A percentile compares a stretch with the other conserved stretches of the same genome.
These are phyloP conservation scores for Amphimedon queenslandica DNA, from an alignment of 37 sponge, comb jelly and placozoan species.

Conservation along the genomic window DNA sequence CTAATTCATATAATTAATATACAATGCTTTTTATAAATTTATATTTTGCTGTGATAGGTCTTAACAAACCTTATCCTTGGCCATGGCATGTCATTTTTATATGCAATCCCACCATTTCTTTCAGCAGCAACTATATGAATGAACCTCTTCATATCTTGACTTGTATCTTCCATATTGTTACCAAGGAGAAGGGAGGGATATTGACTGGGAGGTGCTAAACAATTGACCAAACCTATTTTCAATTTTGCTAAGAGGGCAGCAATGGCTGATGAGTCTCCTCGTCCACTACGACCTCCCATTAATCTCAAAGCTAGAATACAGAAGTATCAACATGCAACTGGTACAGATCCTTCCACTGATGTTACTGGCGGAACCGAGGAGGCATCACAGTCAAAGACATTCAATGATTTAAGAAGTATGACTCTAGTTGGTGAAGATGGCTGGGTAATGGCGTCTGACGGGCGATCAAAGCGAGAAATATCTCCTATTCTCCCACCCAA, in stretches of 20 bases:
- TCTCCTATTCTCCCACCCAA: not conserved
- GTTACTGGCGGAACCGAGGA: not conserved
- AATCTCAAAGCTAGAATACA: too few species aligned
- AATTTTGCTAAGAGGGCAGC: too few species aligned
- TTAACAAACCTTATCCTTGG: constrained; percentile 55
- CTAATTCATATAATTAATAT: too few species aligned
- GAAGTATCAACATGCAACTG: too few species aligned
- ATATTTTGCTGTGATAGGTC: not conserved
- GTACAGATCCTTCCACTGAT: too few species aligned
- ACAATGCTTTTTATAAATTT: not conserved
- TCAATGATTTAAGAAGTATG: not conserved
- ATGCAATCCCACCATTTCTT: constrained; percentile 58
- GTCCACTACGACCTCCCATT: too few species aligned
- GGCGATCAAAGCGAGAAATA: not conserved
- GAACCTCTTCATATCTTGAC: constrained; percentile 8
- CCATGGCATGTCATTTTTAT: constrained; percentile 66
- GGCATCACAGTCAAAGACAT: not conserved
- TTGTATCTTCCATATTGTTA: not conserved
- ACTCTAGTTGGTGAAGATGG: not conserved
- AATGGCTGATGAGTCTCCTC: too few species aligned
- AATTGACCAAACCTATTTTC: too few species aligned
- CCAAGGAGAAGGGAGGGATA: not conserved
- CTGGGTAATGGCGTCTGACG: not conserved
- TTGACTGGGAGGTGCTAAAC: too few species aligned
- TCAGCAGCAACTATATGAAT: constrained; percentile 52